Base-by-base conservation (phyloP, 2,888 invertebrate genomes). In the Erebia palarica region DNA sequence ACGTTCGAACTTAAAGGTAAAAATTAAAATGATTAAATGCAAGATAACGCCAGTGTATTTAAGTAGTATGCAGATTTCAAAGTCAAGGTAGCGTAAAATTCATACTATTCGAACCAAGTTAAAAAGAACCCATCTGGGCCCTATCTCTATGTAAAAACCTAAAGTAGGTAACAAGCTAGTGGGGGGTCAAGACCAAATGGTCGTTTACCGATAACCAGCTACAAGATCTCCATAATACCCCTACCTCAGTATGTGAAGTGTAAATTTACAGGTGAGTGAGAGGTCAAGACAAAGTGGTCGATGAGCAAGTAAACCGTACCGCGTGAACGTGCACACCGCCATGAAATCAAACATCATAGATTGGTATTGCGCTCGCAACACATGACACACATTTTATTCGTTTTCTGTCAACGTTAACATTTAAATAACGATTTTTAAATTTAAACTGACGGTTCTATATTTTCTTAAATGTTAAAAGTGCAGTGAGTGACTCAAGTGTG, bases 281-380 rank as follows among this genome's bases (percentile, higher is more conserved):
- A 77, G 86, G 66, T 83, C 88, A 78, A 68, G 13, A 18, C 79
- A 80, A 78, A 82, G 73, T 86, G 84, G 90, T 77, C 75, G 66
- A 65, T 65, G 75, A 81, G 79, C 78, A 84, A 81, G 87, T 87
- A 86, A 88, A 89, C 83, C 84, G 84, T 80, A 81, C 82, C 79
- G 70, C 70, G 70, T 66, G 80, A 79, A 80, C 77, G 85, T 72
- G 71, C 72, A 86, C 84, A 86, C 79, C 85, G 86, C 82, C 81
- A 66, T 63, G 63, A 63, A 49, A 63, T 63, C 21, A 63, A 63
- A 63, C 21, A 49, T 49, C 63, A 84, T 85, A 84, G 86, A 84
- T 84, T 82, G 81, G 80, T 83, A 83, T 78, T 86, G 89, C 84
- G 87, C 82, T 84, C 86, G 82, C 85, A 78, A 77, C 83, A 79